phyloP scores from a whole-genome alignment of 2,113 vertebrate species.

The Phyllostomus hastatus region DNA sequence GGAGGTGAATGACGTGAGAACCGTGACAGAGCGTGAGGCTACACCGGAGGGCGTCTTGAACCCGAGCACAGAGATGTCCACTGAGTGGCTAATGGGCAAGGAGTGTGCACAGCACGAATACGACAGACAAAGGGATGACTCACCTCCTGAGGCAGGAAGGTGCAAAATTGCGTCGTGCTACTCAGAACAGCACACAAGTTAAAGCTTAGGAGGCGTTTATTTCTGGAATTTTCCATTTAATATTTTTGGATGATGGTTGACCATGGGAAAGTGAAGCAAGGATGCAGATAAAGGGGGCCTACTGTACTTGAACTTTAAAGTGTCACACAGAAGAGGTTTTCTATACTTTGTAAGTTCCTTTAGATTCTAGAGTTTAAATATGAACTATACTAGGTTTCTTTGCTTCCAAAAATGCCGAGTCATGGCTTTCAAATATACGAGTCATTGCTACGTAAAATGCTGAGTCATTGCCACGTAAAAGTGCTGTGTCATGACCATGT shows the following conservation, averaged over 20 bases:
- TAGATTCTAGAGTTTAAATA: slow-evolving; percentile 38
- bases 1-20: background rate
- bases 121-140: background rate
- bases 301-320: background rate
- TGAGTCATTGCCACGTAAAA: too few species aligned
- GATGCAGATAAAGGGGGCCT: too few species aligned
- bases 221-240: background rate
- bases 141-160: background rate
- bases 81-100: too few species aligned
- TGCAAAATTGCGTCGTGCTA: too few species aligned
- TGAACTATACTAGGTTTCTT: background rate
- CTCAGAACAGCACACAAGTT: background rate
- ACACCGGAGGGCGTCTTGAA: too few species aligned
- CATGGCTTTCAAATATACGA: too few species aligned
- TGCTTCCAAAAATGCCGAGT: background rate
- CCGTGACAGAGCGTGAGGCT: background rate
- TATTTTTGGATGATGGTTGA: background rate
- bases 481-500: too few species aligned
- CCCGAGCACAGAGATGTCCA: background rate
- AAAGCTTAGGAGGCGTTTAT: background rate
- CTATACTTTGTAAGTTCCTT: background rate
- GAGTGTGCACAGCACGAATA: too few species aligned
- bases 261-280: background rate
- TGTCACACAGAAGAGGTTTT: background rate
- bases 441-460: too few species aligned